A percentile compares a stretch with the other conserved stretches of the same genome.
These are phyloP conservation scores for Sylvilagus floridanus DNA, from an alignment of 2,797 vertebrate genomes.

Conservation along the genomic window DNA sequence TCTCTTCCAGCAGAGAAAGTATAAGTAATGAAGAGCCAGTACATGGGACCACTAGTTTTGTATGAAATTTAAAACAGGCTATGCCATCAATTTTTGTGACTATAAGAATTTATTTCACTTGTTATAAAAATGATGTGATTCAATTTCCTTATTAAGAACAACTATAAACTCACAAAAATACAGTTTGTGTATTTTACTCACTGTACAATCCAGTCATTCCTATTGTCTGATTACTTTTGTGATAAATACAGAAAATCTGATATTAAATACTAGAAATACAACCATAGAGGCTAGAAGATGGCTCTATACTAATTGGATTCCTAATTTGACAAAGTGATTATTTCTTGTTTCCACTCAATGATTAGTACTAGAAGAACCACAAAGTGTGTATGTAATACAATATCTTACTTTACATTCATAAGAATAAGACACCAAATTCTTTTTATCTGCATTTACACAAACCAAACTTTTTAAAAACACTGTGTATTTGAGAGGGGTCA, in stretches of 20 bases:
- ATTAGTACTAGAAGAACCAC: conserved; percentile 6
- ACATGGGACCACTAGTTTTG: neutral
- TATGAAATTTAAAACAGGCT: neutral
- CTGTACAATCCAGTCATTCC: neutral
- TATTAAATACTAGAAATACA: conserved; percentile 58
- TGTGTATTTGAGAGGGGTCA: neutral
- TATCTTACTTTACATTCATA: neutral
- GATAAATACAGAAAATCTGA: conserved; percentile 32
- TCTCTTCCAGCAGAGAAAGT: neutral
- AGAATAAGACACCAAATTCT: neutral
- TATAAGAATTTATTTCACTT: neutral
- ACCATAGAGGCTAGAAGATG: neutral
- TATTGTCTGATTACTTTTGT: neutral
- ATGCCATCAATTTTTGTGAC: neutral
- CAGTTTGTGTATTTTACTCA: neutral
- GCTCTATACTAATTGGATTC: conserved; percentile 57
- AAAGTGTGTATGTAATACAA: neutral
- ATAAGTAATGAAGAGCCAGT: neutral
- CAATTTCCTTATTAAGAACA: neutral
- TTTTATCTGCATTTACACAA: conserved; percentile 1
- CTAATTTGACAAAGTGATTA: conserved; percentile 39
- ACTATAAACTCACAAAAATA: neutral
- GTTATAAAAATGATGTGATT: neutral
- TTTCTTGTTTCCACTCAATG: conserved; percentile 28
- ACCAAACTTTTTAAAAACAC: conserved; percentile 26